Evolutionary conservation across 2,797 vertebrate species (phyloP).

Genomic region (Poeciliopsis turneri): DNA sequence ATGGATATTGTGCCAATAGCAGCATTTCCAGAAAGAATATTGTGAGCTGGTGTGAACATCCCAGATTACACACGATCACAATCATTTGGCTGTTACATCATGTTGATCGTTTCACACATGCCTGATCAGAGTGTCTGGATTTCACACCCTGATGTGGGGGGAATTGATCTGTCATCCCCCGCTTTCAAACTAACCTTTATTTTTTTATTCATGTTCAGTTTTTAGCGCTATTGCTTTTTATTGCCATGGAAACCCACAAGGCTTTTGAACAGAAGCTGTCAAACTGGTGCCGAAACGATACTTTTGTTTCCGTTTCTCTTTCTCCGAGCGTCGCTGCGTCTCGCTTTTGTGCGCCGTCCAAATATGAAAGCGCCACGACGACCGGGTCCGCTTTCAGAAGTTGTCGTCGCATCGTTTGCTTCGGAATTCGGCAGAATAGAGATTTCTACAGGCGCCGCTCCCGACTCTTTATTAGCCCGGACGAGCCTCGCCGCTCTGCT

Average conservation of each 20-base stretch:
- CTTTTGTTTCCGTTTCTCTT: not conserved
- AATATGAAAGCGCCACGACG: not conserved
- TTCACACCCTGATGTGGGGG: constrained; percentile 1
- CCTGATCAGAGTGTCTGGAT: constrained; percentile 8
- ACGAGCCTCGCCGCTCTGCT: constrained; percentile 33
- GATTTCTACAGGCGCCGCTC: constrained; percentile 53
- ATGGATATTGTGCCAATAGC: not conserved
- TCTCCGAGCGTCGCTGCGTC: not conserved
- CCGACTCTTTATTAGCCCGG: constrained; percentile 56
- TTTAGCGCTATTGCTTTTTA: constrained; percentile 2
- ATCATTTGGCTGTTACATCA: not conserved
- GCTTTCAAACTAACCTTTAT: constrained; percentile 31
- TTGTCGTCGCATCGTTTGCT: not conserved
- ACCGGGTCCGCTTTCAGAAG: constrained; percentile 17
- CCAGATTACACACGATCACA: not conserved
- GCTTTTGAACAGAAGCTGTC: constrained; percentile 14
- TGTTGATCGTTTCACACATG: constrained; percentile 7
- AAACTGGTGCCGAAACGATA: not conserved
- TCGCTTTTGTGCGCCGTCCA: not conserved
- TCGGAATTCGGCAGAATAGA: constrained; percentile 20
- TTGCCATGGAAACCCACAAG: constrained; percentile 53
- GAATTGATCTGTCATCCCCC: constrained; percentile 14
- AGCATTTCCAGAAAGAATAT: constrained; percentile 12
- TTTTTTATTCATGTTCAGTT: not conserved
- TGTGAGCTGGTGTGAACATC: not conserved